A percentile compares a stretch with the other conserved stretches of the same genome.
phyloP scores from a whole-genome alignment of 2,797 vertebrate species.

The Poeciliopsis presidionis region DNA sequence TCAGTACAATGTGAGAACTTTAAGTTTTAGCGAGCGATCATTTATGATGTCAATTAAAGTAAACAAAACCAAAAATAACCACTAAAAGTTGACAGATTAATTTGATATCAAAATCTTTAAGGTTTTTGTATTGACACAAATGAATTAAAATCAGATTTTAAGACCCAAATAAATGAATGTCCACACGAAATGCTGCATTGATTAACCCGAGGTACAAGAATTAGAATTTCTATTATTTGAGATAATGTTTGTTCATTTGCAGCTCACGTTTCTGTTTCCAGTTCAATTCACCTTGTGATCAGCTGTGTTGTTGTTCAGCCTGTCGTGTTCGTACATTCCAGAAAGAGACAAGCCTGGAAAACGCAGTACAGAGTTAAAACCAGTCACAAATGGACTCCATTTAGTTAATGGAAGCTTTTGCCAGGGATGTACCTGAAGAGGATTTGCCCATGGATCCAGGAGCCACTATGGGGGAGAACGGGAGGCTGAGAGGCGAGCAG shows the following conservation, averaged over 20 bases:
- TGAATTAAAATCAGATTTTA: neutral
- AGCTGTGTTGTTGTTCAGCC: constrained; percentile 65
- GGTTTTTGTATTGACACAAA: neutral
- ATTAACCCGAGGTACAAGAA: neutral
- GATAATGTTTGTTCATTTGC: neutral
- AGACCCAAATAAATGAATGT: neutral
- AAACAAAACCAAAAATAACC: neutral
- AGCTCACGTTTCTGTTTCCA: neutral
- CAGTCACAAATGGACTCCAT: neutral
- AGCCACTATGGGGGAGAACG: constrained; percentile 75
- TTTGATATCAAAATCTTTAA: neutral
- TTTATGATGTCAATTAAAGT: neutral
- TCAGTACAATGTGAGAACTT: neutral
- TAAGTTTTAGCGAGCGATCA: no score
- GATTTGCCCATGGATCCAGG: constrained; percentile 64
- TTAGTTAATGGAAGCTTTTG: neutral
- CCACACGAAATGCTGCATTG: neutral
- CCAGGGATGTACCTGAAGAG: constrained; percentile 47
- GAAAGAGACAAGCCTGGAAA: constrained; percentile 84
- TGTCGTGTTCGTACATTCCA: constrained; percentile 83
- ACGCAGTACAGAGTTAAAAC: neutral
- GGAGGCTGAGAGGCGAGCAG: constrained; percentile 80
- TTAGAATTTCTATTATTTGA: neutral
- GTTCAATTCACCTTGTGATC: constrained; percentile 82
- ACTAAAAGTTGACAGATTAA: neutral